phyloP scores from a whole-genome alignment of 2,113 vertebrate species.

The Aramus guarauna region DNA sequence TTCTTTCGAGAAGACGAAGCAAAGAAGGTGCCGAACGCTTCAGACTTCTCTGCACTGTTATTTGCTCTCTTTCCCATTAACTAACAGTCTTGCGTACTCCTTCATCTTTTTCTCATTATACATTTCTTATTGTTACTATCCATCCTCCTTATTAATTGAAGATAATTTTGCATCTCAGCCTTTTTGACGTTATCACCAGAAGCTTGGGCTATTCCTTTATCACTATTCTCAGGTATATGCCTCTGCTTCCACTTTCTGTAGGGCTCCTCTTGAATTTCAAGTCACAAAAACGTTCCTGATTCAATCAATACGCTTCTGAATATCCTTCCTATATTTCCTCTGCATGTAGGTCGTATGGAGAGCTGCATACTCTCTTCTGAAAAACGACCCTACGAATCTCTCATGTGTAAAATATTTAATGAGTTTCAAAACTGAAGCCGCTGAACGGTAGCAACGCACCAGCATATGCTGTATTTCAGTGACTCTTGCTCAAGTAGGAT shows the following conservation, averaged over 20 bases:
- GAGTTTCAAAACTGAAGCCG: background rate
- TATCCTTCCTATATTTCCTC: background rate
- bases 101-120: background rate
- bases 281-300: background rate
- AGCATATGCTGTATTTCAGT: fast-evolving
- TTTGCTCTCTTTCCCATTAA: background rate
- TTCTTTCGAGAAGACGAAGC: background rate
- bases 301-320: background rate
- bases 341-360: fast-evolving
- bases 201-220: background rate
- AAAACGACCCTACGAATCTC: background rate
- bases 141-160: background rate
- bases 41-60: background rate
- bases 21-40: background rate
- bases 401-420: background rate
- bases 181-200: background rate
- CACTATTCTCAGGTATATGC: background rate
- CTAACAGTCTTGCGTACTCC: background rate
- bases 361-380: background rate
- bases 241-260: background rate
- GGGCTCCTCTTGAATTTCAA: background rate
- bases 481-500: background rate
- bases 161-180: background rate
- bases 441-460: background rate
- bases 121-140: background rate